These are phyloP conservation scores for Drosophila kambysellisi DNA, from an alignment of 2,888 invertebrate species.

Conservation along the genomic window DNA sequence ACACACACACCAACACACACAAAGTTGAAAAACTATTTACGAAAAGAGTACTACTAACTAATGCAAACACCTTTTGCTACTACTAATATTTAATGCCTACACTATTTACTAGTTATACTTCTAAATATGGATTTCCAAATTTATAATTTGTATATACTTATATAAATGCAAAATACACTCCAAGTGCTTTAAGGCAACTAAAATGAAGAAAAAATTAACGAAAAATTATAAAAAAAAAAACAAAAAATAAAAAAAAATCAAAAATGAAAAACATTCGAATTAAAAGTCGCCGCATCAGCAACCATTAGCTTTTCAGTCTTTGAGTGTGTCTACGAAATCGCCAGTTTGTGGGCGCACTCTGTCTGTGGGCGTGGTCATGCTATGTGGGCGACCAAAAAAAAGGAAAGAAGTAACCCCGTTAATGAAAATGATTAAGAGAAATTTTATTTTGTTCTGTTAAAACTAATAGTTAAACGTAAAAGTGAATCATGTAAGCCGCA, in stretches of 20 bases:
- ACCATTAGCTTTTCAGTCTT: slow-evolving; percentile 2
- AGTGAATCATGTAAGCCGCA: slow-evolving; percentile 56
- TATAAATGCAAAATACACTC: slow-evolving; percentile 77
- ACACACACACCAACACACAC: slow-evolving; percentile 46
- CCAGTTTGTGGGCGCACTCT: slow-evolving; percentile 79
- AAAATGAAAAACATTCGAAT: slow-evolving; percentile 75
- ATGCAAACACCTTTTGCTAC: slow-evolving; percentile 74
- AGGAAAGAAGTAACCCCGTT: slow-evolving; percentile 41
- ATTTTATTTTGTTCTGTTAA: slow-evolving; percentile 75
- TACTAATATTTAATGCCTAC: slow-evolving; percentile 77
- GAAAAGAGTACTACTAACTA: slow-evolving; percentile 73
- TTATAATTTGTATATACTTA: slow-evolving; percentile 79
- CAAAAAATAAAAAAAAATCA: slow-evolving; percentile 51
- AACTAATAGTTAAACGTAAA: slow-evolving; percentile 66
- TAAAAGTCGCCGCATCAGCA: slow-evolving; percentile 43
- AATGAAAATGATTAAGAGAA: slow-evolving; percentile 42
- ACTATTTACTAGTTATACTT: slow-evolving; percentile 74
- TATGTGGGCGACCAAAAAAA: slow-evolving; percentile 44
- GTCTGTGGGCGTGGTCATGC: slow-evolving; percentile 27
- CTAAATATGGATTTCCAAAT: slow-evolving; percentile 66
- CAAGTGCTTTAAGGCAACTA: slow-evolving; percentile 80
- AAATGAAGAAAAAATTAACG: slow-evolving; percentile 46
- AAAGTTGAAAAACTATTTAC: slow-evolving; percentile 72
- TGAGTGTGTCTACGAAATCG: slow-evolving; percentile 78
- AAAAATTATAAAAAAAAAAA: slow-evolving; percentile 51